A percentile compares a stretch with the other conserved stretches of the same genome.
Conservation (phyloP, 2,797 vertebrate species). For the Rallus crepitans region DNA sequence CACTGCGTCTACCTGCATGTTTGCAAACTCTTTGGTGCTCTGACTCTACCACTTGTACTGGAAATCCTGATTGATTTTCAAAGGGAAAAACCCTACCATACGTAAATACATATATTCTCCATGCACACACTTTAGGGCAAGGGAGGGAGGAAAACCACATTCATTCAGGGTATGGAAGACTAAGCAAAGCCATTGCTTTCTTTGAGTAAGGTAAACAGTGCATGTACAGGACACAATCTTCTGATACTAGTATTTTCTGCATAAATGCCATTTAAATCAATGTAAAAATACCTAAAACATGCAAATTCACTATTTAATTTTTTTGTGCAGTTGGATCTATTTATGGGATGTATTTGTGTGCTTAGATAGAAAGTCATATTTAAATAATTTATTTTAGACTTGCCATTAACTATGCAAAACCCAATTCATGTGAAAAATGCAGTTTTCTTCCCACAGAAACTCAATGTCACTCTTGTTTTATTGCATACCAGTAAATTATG, state of each 20-base stretch:
- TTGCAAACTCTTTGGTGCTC: neutral
- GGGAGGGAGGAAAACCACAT: neutral
- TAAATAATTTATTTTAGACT: conserved; percentile 25
- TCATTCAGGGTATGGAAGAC: neutral
- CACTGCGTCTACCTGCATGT: neutral
- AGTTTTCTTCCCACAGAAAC: neutral
- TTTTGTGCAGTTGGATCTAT: neutral
- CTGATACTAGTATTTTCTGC: neutral
- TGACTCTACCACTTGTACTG: neutral
- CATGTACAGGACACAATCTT: neutral
- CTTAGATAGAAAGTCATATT: neutral
- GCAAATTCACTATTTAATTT: neutral
- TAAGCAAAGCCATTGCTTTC: neutral
- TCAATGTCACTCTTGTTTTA: neutral
- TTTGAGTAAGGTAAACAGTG: neutral
- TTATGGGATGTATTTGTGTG: neutral
- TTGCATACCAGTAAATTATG: conserved; percentile 18
- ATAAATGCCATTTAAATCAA: neutral
- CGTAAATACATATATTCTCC: neutral
- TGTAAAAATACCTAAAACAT: neutral
- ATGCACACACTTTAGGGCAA: neutral
- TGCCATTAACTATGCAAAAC: conserved; percentile 27
- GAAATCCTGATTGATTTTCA: neutral
- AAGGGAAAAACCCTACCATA: neutral
- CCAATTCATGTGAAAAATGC: conserved; percentile 20